Base-by-base conservation (phyloP, 1,140 invertebrate genomes). In the Bombus difficillimus region DNA sequence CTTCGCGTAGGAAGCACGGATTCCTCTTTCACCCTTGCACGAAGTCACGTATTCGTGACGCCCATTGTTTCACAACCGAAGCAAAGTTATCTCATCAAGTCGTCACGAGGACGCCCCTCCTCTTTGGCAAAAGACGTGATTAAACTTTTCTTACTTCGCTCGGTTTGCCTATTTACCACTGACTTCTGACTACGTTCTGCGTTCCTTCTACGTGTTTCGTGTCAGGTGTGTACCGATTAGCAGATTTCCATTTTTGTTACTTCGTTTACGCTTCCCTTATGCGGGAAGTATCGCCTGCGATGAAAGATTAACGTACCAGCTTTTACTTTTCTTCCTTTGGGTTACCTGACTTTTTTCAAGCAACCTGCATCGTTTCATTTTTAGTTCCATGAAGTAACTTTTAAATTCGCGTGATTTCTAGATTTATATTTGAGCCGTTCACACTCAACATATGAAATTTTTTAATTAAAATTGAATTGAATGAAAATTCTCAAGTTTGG, bases 1-100 rank as follows among this genome's bases (percentile, higher is more conserved):
- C 82, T 43, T 81, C n/a, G 39, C 64, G 18, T 25, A 80, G 79
- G 72, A 76, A 37, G 81, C 79, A 88, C 47, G 83, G 84, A 91
- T 86, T 88, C 85, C 57, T 78, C 78, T 86, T 91, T 76, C 84
- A 88, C 88, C 88, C 90, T 85, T 73, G 86, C 88, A 47, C 43
- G 62, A 83, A 90, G 85, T 89, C 90, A 90, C 74, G 90, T 88
- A 86, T 91, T 88, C 68, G 89, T 89, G 90, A 91, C 90, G 89
- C 82, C 77, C 81, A 64, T 81, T 91, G 89, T 91, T 91, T 91
- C 90, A 90, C 91, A 91, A 92, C 90, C 84, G 83, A 73, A 88
- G 81, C 74, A 89, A 91, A 92, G 91, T 92, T 92, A 92, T 91
- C 91, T 92, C 91, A 92, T 92, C 91, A 92, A 92, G 91, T 92